Conservation (phyloP, 2,888 invertebrate species). For the Tiphia femorata region DNA sequence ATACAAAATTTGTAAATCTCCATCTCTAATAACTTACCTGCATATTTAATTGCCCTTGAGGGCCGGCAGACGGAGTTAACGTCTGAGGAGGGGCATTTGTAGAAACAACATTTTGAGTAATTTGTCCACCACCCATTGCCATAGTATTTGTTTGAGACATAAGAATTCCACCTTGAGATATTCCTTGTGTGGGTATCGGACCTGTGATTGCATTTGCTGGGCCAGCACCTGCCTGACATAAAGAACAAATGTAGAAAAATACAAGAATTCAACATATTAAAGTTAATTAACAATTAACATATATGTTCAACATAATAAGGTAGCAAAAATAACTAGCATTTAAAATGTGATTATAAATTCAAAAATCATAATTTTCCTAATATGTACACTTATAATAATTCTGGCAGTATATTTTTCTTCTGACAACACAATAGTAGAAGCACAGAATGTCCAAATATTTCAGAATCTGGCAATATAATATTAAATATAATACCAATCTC, state of each 20-base stretch:
- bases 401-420: no score
- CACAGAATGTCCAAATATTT: no score
- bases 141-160: conserved; percentile 71
- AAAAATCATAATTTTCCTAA: no score
- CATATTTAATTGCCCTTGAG: conserved; percentile 62
- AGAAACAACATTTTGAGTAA: conserved; percentile 71
- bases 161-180: conserved; percentile 69
- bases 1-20: background rate
- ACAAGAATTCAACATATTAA: background rate
- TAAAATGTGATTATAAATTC: no score
- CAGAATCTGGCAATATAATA: no score
- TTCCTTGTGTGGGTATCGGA: conserved; percentile 59
- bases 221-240: conserved; percentile 35
- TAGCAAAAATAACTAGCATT: no score
- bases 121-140: conserved; percentile 75
- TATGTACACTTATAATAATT: no score
- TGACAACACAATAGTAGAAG: no score
- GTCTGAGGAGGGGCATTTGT: conserved; percentile 65
- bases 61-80: conserved; percentile 53
- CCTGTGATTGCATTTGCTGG: conserved; percentile 56
- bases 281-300: background rate
- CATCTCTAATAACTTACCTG: conserved; percentile 51
- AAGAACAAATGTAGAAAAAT: background rate
- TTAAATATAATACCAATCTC: no score
- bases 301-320: no score